A percentile compares a stretch with the other conserved stretches of the same genome.
Conservation (phyloP, 2,113 vertebrate species). For the Ophthalmolycus amberensis region DNA sequence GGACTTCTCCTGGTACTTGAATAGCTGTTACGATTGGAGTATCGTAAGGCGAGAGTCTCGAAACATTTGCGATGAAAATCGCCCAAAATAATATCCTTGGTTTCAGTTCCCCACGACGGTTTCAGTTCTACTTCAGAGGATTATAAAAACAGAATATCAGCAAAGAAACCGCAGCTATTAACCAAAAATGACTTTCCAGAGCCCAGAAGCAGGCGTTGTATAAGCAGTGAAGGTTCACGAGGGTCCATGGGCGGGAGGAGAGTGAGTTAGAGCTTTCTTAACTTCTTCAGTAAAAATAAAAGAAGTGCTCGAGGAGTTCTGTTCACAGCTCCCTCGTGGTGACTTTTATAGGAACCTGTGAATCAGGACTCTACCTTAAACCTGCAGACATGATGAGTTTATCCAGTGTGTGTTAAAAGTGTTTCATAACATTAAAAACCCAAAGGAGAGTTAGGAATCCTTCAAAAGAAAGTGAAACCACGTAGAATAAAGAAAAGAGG, state of each 20-base stretch:
- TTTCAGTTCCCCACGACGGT: conserved; percentile 8
- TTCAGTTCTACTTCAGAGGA: conserved; percentile 31
- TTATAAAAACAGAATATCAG: conserved; percentile 26
- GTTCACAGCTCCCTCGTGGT: background rate
- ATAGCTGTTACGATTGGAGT: background rate
- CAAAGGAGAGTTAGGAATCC: background rate
- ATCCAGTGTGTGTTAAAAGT: background rate
- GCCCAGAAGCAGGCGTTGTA: background rate
- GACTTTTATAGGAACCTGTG: background rate
- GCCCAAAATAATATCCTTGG: background rate
- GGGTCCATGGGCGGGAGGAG: conserved; percentile 16
- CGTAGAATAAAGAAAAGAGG: background rate
- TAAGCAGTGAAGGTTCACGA: background rate
- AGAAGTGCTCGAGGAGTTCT: background rate
- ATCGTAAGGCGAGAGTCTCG: background rate
- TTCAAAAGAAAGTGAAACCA: conserved; percentile 2
- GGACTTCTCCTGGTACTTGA: background rate
- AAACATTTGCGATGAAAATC: background rate
- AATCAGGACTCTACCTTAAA: background rate
- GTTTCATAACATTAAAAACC: too few relatives aligned
- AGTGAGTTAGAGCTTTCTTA: conserved; percentile 2
- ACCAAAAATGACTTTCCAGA: conserved; percentile 35
- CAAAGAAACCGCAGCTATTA: conserved; percentile 11
- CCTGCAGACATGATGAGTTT: background rate
- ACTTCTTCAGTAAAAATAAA: background rate